A percentile compares a stretch with the other conserved stretches of the same genome.
These are phyloP conservation scores for Eriocheir sinensis DNA, from an alignment of 1,140 invertebrate species.

Conservation along the genomic window DNA sequence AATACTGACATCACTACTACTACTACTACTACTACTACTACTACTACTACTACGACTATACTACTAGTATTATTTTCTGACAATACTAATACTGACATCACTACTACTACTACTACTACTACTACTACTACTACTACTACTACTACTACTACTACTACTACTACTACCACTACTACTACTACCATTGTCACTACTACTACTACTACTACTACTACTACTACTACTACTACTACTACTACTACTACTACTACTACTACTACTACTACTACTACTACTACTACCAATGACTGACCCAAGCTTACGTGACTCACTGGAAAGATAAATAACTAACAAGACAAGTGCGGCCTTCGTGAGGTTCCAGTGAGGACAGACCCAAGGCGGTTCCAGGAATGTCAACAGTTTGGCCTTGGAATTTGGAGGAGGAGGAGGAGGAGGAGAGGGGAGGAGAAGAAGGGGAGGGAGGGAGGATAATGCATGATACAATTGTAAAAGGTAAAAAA, in stretches of 20 bases:
- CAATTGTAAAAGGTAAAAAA: too few species aligned
- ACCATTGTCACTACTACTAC: background rate
- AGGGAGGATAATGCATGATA: too few species aligned
- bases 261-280: constrained; percentile 42
- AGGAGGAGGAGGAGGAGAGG: too few species aligned
- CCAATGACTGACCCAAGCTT: too few species aligned
- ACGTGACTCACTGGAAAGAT: too few species aligned
- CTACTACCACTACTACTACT: constrained; percentile 37
- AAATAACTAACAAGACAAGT: too few species aligned
- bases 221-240: constrained; percentile 38
- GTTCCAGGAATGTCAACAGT: too few species aligned
- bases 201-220: background rate
- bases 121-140: constrained; percentile 45
- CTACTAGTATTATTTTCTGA: background rate
- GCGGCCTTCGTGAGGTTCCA: too few species aligned
- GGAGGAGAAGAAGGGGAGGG: too few species aligned
- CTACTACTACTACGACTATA: background rate
- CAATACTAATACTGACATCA: background rate
- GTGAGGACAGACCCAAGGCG: too few species aligned
- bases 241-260: constrained; percentile 48
- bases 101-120: constrained; percentile 33
- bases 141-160: constrained; percentile 44
- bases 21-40: constrained; percentile 16
- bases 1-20: background rate
- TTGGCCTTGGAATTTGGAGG: too few species aligned